Percentiles rank a stretch among this genome's conserved stretches.
Evolutionary conservation across 2,797 vertebrate species (phyloP).

Genomic region (Agapornis canus): DNA sequence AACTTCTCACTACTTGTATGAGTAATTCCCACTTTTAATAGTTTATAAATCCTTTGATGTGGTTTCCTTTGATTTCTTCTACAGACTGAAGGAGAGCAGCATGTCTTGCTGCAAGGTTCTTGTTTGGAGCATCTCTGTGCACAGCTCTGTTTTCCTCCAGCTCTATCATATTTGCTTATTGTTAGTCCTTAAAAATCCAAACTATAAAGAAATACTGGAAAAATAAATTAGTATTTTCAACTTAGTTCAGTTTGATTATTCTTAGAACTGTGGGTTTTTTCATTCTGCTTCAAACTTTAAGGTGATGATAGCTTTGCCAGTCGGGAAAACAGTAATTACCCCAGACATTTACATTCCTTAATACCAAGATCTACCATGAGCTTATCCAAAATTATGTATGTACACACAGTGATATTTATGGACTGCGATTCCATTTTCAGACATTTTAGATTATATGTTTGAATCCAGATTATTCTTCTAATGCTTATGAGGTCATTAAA

Average conservation of each 20-base stretch:
- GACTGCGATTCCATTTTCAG: neutral
- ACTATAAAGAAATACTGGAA: neutral
- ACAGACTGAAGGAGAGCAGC: neutral
- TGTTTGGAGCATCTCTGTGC: neutral
- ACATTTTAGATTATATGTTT: neutral
- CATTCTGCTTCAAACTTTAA: neutral
- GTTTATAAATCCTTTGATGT: neutral
- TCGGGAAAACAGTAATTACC: neutral
- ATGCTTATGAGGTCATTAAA: neutral
- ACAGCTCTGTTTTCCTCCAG: neutral
- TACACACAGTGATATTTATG: neutral
- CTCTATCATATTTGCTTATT: neutral
- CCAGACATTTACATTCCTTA: neutral
- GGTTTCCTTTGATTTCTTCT: neutral
- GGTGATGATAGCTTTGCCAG: neutral
- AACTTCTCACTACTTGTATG: neutral
- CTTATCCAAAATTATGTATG: neutral
- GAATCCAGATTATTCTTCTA: neutral
- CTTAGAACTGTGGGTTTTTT: neutral
- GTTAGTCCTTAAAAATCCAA: neutral
- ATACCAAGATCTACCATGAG: neutral
- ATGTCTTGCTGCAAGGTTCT: neutral
- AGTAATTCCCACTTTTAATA: neutral
- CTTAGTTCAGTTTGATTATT: neutral
- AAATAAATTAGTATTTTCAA: neutral